Conservation (phyloP, 2,797 vertebrate species). For the Acipenser transmontanus region DNA sequence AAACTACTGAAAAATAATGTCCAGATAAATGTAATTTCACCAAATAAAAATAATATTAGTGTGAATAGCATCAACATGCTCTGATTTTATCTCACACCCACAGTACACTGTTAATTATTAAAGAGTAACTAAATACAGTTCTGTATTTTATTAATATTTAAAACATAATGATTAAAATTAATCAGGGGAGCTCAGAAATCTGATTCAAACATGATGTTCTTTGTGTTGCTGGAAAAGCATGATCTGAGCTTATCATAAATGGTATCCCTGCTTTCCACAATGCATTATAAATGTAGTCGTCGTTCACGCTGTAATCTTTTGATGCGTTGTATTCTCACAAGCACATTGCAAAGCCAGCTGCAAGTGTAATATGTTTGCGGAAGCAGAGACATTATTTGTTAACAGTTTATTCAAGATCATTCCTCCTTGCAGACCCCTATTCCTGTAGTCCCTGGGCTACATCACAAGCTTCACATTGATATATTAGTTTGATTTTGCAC, state of each 20-base stretch:
- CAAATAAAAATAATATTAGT: too few species aligned
- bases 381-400: slow-evolving; percentile 1
- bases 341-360: neutral
- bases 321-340: neutral
- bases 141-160: neutral
- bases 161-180: neutral
- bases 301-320: neutral
- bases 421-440: neutral
- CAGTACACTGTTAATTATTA: too few species aligned
- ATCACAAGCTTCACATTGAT: neutral
- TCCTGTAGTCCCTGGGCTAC: neutral
- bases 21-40: too few species aligned
- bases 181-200: neutral
- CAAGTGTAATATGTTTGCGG: slow-evolving; percentile 1
- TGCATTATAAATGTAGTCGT: neutral
- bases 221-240: neutral
- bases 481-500: neutral
- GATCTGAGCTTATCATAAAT: neutral
- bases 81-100: too few species aligned
- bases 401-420: slow-evolving; percentile 2
- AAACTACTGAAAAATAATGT: too few species aligned
- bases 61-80: too few species aligned
- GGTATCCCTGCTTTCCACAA: neutral
- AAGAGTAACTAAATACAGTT: neutral
- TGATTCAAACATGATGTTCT: neutral